phyloP scores from a whole-genome alignment of 2,888 invertebrate genomes.

The Caenorhabditis angaria region DNA sequence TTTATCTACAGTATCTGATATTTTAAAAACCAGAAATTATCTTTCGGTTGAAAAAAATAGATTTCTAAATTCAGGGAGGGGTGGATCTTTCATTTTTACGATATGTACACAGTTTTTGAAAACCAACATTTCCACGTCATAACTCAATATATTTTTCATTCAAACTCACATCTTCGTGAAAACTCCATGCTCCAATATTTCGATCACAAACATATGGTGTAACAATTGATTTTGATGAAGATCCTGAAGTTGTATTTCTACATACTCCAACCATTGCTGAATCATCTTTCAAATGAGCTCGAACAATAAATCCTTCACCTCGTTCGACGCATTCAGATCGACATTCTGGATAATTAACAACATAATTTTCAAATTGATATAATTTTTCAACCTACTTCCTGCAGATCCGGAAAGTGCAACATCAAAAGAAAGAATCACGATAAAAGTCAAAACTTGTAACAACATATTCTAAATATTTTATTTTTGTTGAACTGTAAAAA shows the following conservation, averaged over 20 bases:
- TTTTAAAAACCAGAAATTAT: no score
- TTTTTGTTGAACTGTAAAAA: background rate
- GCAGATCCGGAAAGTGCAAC: conserved; percentile 30
- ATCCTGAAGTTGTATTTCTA: conserved; percentile 22
- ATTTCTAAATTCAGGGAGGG: no score
- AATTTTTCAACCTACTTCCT: conserved; percentile 33
- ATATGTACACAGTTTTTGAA: no score
- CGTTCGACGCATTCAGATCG: conserved; percentile 58
- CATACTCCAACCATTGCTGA: conserved; percentile 55
- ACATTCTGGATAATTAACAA: conserved; percentile 51
- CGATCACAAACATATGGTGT: conserved; percentile 55
- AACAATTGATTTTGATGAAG: conserved; percentile 28
- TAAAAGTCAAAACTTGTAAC: background rate
- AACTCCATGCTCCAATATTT: conserved; percentile 53
- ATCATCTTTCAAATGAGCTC: conserved; percentile 53
- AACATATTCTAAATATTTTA: no score
- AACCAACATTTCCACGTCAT: no score
- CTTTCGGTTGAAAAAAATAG: no score
- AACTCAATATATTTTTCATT: conserved; percentile 7
- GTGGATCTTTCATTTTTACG: no score
- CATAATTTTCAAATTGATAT: background rate
- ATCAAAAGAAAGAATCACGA: background rate
- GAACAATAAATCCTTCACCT: conserved; percentile 54
- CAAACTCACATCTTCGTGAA: conserved; percentile 45
- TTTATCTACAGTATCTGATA: no score